phyloP scores from a whole-genome alignment of 2,113 vertebrate genomes.

The human region DNA sequence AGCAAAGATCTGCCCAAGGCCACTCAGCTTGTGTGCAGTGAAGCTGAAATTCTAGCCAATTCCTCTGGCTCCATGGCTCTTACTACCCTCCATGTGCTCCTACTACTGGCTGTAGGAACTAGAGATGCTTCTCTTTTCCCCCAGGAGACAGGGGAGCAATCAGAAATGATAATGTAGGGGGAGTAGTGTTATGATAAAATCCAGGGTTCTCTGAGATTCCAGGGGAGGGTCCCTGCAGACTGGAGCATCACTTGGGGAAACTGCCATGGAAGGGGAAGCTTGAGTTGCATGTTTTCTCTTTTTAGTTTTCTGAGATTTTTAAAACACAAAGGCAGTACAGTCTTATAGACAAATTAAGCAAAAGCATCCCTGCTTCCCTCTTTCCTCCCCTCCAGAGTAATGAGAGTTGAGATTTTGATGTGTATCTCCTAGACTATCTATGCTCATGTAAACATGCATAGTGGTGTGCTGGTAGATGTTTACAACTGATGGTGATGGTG shows the following conservation, averaged over 20 bases:
- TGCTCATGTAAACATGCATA: accelerated
- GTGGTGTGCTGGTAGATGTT: accelerated
- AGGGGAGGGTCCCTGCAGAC: too few relatives aligned
- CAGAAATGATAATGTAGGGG: background rate
- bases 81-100: background rate
- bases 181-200: background rate
- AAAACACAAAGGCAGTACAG: background rate
- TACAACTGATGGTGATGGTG: background rate
- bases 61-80: background rate
- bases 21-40: background rate
- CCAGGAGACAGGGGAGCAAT: background rate
- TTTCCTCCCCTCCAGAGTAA: background rate
- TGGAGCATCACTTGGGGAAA: background rate
- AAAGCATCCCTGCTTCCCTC: background rate
- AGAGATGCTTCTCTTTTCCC: background rate
- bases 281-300: background rate
- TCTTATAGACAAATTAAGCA: background rate
- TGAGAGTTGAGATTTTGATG: background rate
- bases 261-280: background rate
- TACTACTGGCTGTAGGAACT: background rate
- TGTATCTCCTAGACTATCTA: too few relatives aligned
- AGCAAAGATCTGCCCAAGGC: background rate
- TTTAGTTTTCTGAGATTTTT: background rate
- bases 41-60: background rate
- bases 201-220: background rate